These are phyloP conservation scores for Drosophila silvestris DNA, from an alignment of 2,888 invertebrate genomes.

Conservation along the genomic window DNA sequence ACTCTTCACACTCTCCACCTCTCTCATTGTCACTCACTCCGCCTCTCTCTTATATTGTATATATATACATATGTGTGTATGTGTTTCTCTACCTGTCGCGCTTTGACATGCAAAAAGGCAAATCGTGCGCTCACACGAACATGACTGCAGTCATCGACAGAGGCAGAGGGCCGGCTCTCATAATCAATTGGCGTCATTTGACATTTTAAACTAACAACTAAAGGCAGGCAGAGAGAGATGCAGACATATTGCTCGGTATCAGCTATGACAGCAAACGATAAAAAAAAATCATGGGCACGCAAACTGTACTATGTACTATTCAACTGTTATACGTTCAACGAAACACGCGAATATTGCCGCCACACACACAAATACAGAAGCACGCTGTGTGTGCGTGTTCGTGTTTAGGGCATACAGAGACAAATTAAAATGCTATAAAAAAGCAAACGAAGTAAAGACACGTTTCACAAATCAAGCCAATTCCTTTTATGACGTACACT, in stretches of 20 bases:
- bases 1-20: background rate
- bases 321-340: conserved; percentile 53
- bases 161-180: conserved; percentile 56
- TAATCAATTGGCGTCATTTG: conserved; percentile 81
- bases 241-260: conserved; percentile 24
- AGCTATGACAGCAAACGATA: conserved; percentile 62
- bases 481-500: conserved; percentile 74
- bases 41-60: background rate
- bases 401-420: conserved; percentile 74
- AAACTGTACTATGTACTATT: conserved; percentile 67
- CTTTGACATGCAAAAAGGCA: conserved; percentile 75
- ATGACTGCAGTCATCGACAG: conserved; percentile 24
- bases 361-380: conserved; percentile 11
- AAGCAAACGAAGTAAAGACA: conserved; percentile 77
- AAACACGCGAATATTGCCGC: conserved; percentile 64
- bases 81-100: conserved; percentile 72
- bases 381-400: conserved; percentile 53
- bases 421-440: conserved; percentile 82
- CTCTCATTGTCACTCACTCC: background rate
- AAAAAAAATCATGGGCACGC: conserved; percentile 40
- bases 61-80: conserved; percentile 1
- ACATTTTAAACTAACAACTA: conserved; percentile 73
- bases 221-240: conserved; percentile 38
- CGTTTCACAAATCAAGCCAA: conserved; percentile 80
- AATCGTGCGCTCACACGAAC: conserved; percentile 51